phyloP scores from a whole-genome alignment of 2,888 invertebrate genomes.

The Drosophila algonquin region DNA sequence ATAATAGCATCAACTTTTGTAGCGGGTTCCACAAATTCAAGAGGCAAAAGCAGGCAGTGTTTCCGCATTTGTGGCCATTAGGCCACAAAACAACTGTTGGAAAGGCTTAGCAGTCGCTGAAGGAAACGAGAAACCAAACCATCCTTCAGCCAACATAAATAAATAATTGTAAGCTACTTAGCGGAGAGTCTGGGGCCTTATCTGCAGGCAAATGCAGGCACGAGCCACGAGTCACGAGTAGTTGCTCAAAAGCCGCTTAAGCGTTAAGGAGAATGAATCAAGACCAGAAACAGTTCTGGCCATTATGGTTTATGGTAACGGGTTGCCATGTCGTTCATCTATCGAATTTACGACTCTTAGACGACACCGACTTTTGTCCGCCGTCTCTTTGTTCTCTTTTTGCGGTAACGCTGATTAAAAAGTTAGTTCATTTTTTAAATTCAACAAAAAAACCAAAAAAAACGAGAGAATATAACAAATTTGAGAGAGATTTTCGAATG shows the following conservation, averaged over 20 bases:
- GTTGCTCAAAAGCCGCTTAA: conserved; percentile 48
- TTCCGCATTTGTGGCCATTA: conserved; percentile 43
- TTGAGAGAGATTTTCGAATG: background rate
- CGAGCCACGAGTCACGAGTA: conserved; percentile 1
- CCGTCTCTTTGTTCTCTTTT: background rate
- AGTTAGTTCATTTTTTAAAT: background rate
- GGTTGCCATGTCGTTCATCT: background rate
- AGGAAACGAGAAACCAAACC: conserved; percentile 29
- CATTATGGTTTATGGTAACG: conserved; percentile 52
- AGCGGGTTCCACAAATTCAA: background rate
- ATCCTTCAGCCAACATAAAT: conserved; percentile 53
- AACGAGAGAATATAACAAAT: background rate
- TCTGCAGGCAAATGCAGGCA: conserved; percentile 52
- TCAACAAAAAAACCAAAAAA: background rate
- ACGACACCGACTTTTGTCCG: background rate
- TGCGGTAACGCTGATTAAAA: background rate
- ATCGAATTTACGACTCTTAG: background rate
- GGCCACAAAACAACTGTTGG: conserved; percentile 63
- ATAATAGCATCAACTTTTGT: background rate
- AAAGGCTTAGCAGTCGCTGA: conserved; percentile 18
- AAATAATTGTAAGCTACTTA: conserved; percentile 74
- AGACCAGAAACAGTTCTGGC: conserved; percentile 28
- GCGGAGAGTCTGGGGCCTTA: conserved; percentile 23
- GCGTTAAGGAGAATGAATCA: conserved; percentile 8
- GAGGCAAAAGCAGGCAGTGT: background rate